Percentiles rank a stretch among this genome's conserved stretches.
phyloP scores from a whole-genome alignment of 2,888 invertebrate genomes.

The Hypomecis atomaria region DNA sequence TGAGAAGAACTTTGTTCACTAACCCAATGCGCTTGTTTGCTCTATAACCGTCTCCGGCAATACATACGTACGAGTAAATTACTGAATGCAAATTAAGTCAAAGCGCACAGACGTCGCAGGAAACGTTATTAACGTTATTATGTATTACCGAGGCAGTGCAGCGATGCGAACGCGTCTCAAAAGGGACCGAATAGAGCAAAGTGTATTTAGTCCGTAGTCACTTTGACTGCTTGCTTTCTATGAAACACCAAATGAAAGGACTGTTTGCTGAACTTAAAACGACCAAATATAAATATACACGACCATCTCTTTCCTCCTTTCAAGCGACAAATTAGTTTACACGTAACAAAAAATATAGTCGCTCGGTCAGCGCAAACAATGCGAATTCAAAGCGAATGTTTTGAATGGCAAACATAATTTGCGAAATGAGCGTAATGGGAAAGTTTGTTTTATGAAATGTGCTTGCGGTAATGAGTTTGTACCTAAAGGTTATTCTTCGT shows the following conservation, averaged over 20 bases:
- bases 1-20: constrained; percentile 47
- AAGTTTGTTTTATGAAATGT: constrained; percentile 32
- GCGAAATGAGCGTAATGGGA: constrained; percentile 21
- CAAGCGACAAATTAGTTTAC: constrained; percentile 23
- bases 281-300: constrained; percentile 38
- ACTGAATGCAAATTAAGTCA: constrained; percentile 62
- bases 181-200: constrained; percentile 48
- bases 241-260: constrained; percentile 47
- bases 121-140: constrained; percentile 56
- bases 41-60: constrained; percentile 41
- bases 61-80: constrained; percentile 57
- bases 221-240: constrained; percentile 48
- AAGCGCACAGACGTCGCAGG: constrained; percentile 52
- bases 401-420: constrained; percentile 20
- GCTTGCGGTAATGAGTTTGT: constrained; percentile 48
- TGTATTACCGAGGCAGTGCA: constrained; percentile 36
- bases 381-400: constrained; percentile 19
- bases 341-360: constrained; percentile 13
- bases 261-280: constrained; percentile 33
- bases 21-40: constrained; percentile 36
- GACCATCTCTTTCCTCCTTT: constrained; percentile 17
- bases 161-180: constrained; percentile 46
- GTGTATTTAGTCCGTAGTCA: constrained; percentile 41
- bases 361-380: constrained; percentile 21
- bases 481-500: constrained; percentile 38